These are phyloP conservation scores for Euura saliciscinereae DNA, from an alignment of 1,140 invertebrate species.

Conservation along the genomic window DNA sequence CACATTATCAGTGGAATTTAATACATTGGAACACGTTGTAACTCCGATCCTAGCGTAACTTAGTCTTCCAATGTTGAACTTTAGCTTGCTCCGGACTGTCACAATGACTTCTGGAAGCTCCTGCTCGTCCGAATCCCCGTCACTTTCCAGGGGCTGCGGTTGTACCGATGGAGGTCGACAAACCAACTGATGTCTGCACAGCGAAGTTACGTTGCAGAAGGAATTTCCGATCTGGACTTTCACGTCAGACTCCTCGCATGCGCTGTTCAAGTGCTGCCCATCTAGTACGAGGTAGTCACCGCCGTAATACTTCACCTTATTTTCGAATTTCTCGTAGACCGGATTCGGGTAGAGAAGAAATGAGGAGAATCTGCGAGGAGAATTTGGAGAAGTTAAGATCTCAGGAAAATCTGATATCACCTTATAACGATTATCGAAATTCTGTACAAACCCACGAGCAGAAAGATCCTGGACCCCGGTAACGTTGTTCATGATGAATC, in stretches of 20 bases:
- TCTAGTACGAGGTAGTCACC: constrained; percentile 96
- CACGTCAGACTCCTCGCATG: constrained; percentile 89
- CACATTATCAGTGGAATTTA: too few species aligned
- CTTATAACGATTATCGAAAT: not conserved
- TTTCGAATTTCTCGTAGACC: constrained; percentile 85
- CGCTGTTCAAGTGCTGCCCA: constrained; percentile 88
- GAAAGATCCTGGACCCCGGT: constrained; percentile 83
- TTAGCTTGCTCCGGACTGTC: constrained; percentile 81
- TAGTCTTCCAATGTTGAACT: constrained; percentile 87
- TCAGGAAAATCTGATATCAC: not conserved
- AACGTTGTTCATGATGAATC: constrained; percentile 96
- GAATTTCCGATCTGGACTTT: constrained; percentile 88
- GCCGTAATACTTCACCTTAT: constrained; percentile 93
- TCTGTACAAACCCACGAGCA: constrained; percentile 33
- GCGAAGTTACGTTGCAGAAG: constrained; percentile 91
- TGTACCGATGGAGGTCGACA: constrained; percentile 83
- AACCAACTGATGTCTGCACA: constrained; percentile 87
- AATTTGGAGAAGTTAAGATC: not conserved
- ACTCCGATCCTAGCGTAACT: too few species aligned
- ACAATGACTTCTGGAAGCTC: constrained; percentile 85
- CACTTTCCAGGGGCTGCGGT: constrained; percentile 67
- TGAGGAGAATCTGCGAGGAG: constrained; percentile 51
- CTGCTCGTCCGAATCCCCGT: constrained; percentile 61
- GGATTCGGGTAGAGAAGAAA: constrained; percentile 94
- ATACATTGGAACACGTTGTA: too few species aligned